Conservation (phyloP, 2,888 invertebrate species). For the Caenorhabditis japonica region DNA sequence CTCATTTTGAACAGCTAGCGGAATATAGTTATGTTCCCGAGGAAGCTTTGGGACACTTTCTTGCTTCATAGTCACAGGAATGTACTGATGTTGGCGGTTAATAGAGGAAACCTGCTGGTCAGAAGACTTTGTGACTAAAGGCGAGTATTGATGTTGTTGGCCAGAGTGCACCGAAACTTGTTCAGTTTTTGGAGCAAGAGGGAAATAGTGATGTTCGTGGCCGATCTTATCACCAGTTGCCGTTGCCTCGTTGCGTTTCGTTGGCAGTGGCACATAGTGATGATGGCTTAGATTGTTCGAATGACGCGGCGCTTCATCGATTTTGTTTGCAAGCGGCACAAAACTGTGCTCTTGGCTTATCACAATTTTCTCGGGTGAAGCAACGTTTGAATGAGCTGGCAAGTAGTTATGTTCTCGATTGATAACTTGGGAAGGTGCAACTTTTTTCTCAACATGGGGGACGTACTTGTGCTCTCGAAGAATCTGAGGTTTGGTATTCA, state of each 20-base stretch:
- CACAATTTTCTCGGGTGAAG: slow-evolving; percentile 23
- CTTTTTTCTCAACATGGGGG: slow-evolving; percentile 36
- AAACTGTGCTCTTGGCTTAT: slow-evolving; percentile 46
- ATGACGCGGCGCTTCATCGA: slow-evolving; percentile 39
- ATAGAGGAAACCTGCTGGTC: slow-evolving; percentile 5
- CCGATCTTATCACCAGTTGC: slow-evolving; percentile 40
- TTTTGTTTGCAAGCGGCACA: slow-evolving; percentile 44
- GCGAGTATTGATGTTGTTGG: slow-evolving; percentile 41
- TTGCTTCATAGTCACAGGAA: slow-evolving; percentile 29
- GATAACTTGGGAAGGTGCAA: slow-evolving; percentile 13
- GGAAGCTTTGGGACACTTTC: slow-evolving; percentile 22
- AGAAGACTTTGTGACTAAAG: slow-evolving; percentile 32
- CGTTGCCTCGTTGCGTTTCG: slow-evolving; percentile 27
- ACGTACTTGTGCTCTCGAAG: slow-evolving; percentile 33
- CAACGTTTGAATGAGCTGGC: slow-evolving; percentile 40
- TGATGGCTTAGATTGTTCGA: slow-evolving; percentile 44
- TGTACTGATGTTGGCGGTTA: slow-evolving; percentile 34
- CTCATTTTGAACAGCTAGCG: slow-evolving; percentile 23
- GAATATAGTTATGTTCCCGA: slow-evolving; percentile 48
- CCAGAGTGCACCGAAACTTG: slow-evolving; percentile 22
- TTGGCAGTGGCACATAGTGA: slow-evolving; percentile 49
- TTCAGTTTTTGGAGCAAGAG: slow-evolving; percentile 41
- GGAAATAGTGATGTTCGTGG: slow-evolving; percentile 43
- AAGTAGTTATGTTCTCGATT: slow-evolving; percentile 40
- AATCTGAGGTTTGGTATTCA: slow-evolving; percentile 8